Evolutionary conservation across 2,797 vertebrate species (phyloP).

Genomic region (Neoniphon sammara): DNA sequence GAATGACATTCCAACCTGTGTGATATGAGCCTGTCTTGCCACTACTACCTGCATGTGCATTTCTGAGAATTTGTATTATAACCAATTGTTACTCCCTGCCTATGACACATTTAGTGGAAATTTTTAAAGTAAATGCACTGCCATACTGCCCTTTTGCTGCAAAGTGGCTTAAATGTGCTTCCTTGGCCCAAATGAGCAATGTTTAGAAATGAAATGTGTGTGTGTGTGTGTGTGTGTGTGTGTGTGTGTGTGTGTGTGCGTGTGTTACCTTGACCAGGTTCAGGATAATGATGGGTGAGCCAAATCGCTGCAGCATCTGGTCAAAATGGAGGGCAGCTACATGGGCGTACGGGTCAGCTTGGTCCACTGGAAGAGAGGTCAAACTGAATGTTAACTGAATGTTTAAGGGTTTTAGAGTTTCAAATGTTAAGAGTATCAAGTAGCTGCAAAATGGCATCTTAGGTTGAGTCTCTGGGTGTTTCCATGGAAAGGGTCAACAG

Average conservation of each 20-base stretch:
- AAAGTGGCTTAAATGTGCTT: too few relatives aligned
- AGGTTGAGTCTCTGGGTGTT: neutral
- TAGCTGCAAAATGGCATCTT: neutral
- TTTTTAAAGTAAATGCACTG: too few relatives aligned
- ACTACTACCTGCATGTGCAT: too few relatives aligned
- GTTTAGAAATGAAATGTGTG: neutral
- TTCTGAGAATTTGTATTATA: too few relatives aligned
- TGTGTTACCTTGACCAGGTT: slow-evolving; percentile 95
- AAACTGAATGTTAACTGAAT: neutral
- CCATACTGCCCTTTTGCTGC: too few relatives aligned
- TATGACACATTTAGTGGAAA: too few relatives aligned
- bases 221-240: too few relatives aligned
- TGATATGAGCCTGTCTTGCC: too few relatives aligned
- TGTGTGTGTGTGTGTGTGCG: slow-evolving; percentile 4
- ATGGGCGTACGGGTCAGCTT: slow-evolving; percentile 94
- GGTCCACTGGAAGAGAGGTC: slow-evolving; percentile 88
- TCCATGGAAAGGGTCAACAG: too few relatives aligned
- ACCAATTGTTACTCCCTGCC: too few relatives aligned
- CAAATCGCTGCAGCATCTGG: slow-evolving; percentile 98
- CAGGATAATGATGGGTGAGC: slow-evolving; percentile 98
- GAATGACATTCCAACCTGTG: too few relatives aligned
- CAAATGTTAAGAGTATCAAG: neutral
- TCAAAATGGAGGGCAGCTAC: slow-evolving; percentile 96
- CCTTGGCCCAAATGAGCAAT: too few relatives aligned
- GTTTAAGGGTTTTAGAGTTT: neutral